A percentile compares a stretch with the other conserved stretches of the same genome.
Evolutionary conservation across 2,113 vertebrate species (phyloP).

Genomic region (Blennius ocellaris): DNA sequence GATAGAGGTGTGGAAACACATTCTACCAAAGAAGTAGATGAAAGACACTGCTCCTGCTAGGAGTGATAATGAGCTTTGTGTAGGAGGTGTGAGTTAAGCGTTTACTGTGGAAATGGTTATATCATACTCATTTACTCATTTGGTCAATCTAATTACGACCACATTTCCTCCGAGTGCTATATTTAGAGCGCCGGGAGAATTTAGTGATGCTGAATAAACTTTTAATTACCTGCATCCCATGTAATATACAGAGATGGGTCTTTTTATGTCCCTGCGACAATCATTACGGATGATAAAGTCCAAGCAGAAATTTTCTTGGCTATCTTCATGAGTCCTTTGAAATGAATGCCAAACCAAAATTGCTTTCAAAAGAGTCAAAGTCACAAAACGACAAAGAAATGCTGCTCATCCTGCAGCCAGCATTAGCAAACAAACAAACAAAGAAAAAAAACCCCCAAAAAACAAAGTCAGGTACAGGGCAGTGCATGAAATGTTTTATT

Average conservation of each 20-base stretch:
- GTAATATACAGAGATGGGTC: background rate
- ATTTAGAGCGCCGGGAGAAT: constrained; percentile 47
- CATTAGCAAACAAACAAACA: constrained; percentile 4
- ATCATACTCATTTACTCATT: constrained; percentile 43
- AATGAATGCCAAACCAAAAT: constrained; percentile 16
- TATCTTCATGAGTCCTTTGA: constrained; percentile 16
- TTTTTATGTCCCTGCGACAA: constrained; percentile 9
- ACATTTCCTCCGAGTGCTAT: constrained; percentile 45
- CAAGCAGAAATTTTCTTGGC: constrained; percentile 19
- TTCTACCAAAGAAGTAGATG: constrained; percentile 41
- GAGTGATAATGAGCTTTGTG: constrained; percentile 71
- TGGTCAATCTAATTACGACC: constrained; percentile 65
- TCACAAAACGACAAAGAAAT: constrained; percentile 37
- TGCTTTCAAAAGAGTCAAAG: constrained; percentile 45
- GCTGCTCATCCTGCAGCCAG: constrained; percentile 44
- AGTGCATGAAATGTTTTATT: constrained; percentile 63
- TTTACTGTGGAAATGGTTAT: constrained; percentile 64
- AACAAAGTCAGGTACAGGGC: constrained; percentile 65
- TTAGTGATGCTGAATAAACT: constrained; percentile 24
- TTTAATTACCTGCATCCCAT: constrained; percentile 29
- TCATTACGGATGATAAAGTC: constrained; percentile 4
- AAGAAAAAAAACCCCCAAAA: constrained; percentile 13
- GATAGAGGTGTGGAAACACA: constrained; percentile 31
- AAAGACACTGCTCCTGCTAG: constrained; percentile 40
- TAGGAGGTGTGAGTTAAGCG: constrained; percentile 64